Evolutionary conservation across 2,888 invertebrate species (phyloP).

Genomic region (Eueremaeus valkanovi): DNA sequence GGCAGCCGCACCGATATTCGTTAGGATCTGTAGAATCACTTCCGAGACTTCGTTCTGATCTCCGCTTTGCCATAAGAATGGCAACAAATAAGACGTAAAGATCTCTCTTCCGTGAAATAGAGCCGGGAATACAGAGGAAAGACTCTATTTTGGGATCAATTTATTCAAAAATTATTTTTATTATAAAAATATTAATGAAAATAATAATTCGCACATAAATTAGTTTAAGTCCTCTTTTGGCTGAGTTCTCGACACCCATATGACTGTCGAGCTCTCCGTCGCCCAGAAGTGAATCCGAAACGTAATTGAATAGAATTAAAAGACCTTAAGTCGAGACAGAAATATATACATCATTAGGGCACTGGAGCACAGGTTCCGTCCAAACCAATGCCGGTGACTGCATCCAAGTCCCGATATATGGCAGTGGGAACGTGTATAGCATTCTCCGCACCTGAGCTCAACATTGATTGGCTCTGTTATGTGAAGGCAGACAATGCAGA

Average conservation of each 20-base stretch:
- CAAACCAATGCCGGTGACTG: too few species aligned
- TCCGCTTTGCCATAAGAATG: slow-evolving; percentile 45
- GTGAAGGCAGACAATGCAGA: too few species aligned
- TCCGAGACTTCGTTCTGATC: slow-evolving; percentile 74
- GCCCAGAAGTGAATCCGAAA: slow-evolving; percentile 48
- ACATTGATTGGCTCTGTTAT: too few species aligned
- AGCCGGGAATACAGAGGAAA: slow-evolving; percentile 87
- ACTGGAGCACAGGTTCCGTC: too few species aligned
- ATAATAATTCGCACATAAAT: slow-evolving; percentile 61
- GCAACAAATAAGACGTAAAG: slow-evolving; percentile 56
- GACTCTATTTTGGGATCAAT: slow-evolving; percentile 58
- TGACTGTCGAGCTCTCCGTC: slow-evolving; percentile 51
- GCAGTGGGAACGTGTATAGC: too few species aligned
- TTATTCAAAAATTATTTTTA: slow-evolving; percentile 28
- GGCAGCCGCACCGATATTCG: slow-evolving; percentile 52
- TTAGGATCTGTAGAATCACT: slow-evolving; percentile 75
- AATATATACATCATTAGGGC: too few species aligned
- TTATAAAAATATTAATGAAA: slow-evolving; percentile 41
- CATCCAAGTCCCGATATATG: too few species aligned
- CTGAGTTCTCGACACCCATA: slow-evolving; percentile 70
- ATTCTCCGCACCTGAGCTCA: too few species aligned
- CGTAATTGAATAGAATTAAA: slow-evolving; percentile 45
- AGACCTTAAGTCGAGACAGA: slow-evolving; percentile 21
- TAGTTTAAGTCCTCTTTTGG: slow-evolving; percentile 81
- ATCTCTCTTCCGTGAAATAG: slow-evolving; percentile 85